Base-by-base conservation (phyloP, 2,888 invertebrate genomes). In the Philopedon plagiatum region DNA sequence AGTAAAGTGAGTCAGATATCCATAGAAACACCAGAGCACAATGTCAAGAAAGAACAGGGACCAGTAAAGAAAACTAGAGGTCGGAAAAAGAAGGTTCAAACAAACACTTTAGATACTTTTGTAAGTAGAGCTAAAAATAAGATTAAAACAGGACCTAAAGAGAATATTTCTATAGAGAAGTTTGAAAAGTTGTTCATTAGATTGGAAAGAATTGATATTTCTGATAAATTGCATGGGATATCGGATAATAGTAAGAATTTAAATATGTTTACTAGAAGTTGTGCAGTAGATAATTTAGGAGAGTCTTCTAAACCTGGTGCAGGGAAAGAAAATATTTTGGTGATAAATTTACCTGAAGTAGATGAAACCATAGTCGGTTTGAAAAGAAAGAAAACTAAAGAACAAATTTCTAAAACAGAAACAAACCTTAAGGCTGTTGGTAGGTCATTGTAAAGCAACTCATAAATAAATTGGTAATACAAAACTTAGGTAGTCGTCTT, bases 101-200 rank as follows among this genome's bases (percentile, higher is more conserved):
- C 4, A 2, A 32, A 32, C 11, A 32, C 32, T 11, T 32, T 32
- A 8, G 32, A 32, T 32, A 32, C 9, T 32, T 32, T 32, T 32
- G 32, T 32, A 11, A 2, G 1, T 32, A 32, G 8, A 11, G 11
- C 54, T 13, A 51, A 18, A 51, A 8, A n/a, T 21, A 51, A 7
- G 8, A 51, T 51, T 8, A 18, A 9, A 4, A 4, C 21, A 9
- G n/a, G 21, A 46, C 29, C 29, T 49, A 49, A 49, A 4, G 11
- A 18, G 18, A 51, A 64, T n/a, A 15, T 7, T 32, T 11, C 32
- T 5, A 2, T 64, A 21, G 67, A 60, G 49, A 67, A 32, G 15
- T 21, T 58, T 26, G 58, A 67, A 49, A 67, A 23, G 37, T 49
- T 67, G 23, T 58, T 67, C 29, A 58, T 67, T 37, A 58, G 67